Conservation (phyloP, 2,113 vertebrate species). For the Gila orcuttii region DNA sequence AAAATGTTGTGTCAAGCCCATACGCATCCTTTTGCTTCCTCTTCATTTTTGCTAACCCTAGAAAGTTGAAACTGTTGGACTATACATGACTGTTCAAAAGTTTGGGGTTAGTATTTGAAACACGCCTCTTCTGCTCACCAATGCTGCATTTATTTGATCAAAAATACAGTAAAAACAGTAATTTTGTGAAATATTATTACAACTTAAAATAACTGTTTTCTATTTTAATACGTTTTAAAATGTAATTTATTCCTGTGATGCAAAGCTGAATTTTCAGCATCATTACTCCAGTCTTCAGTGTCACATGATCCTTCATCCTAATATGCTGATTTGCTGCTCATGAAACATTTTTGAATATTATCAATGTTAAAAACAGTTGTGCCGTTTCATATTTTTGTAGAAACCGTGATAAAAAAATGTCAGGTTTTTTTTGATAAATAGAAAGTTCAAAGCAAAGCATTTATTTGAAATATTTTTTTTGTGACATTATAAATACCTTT, state of each 20-base stretch:
- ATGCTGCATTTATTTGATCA: not conserved
- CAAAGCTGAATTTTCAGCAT: not conserved
- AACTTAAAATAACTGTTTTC: too few species aligned
- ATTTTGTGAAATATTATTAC: not conserved
- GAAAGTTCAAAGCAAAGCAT: not conserved
- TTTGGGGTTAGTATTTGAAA: not conserved
- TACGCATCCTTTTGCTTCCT: too few species aligned
- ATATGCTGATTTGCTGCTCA: not conserved
- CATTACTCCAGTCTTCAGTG: not conserved
- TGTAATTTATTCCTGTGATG: not conserved
- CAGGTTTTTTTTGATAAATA: not conserved
- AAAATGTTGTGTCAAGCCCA: too few species aligned
- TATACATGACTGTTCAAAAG: not conserved
- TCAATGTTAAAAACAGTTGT: not conserved
- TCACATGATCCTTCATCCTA: not conserved
- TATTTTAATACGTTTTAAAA: too few species aligned
- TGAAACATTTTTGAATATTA: not conserved
- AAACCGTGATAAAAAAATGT: too few species aligned
- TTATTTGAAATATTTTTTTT: not conserved
- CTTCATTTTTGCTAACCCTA: not conserved
- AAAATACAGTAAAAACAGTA: not conserved
- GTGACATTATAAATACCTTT: not conserved
- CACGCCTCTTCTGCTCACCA: too few species aligned
- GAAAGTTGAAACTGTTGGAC: not conserved
- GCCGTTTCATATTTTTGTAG: not conserved